These are phyloP conservation scores for Notamacropus eugenii DNA, from an alignment of 2,797 vertebrate species.

Conservation along the genomic window DNA sequence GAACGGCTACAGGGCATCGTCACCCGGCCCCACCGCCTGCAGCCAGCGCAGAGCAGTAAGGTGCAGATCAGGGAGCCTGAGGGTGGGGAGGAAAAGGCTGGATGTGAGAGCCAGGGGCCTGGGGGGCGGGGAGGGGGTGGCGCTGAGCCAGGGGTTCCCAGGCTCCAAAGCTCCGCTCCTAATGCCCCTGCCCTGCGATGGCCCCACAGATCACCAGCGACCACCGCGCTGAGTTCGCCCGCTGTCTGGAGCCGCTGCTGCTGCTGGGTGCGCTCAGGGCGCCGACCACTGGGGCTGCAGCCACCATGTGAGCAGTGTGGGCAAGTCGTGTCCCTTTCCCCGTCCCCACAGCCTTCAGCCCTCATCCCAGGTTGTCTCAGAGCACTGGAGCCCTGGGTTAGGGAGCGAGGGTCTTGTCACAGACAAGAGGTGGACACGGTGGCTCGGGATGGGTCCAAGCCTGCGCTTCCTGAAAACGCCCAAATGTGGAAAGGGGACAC, in stretches of 20 bases:
- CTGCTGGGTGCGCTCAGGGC: slow-evolving; percentile 86
- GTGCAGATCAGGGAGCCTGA: slow-evolving; percentile 60
- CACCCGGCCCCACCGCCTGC: slow-evolving; percentile 90
- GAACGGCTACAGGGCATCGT: slow-evolving; percentile 93
- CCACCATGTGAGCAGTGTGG: slow-evolving; percentile 54
- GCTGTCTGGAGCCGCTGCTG: slow-evolving; percentile 91
- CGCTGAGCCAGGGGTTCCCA: neutral
- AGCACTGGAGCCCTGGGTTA: neutral
- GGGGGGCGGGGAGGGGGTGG: fast-evolving
- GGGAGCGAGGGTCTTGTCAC: neutral
- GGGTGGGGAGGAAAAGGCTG: neutral
- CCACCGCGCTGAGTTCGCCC: slow-evolving; percentile 91
- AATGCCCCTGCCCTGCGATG: neutral
- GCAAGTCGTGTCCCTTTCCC: neutral
- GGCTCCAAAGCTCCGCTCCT: neutral
- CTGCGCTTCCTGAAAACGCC: neutral
- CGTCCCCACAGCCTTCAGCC: neutral
- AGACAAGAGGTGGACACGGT: neutral
- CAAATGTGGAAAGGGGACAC: fast-evolving
- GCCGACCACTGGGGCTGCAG: slow-evolving; percentile 76
- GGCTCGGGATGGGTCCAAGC: neutral
- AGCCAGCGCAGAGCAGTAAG: slow-evolving; percentile 93
- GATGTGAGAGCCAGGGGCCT: neutral
- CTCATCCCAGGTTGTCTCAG: neutral
- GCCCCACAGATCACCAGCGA: slow-evolving; percentile 91